A percentile compares a stretch with the other conserved stretches of the same genome.
phyloP scores from a whole-genome alignment of 2,797 vertebrate genomes.

The Liasis olivaceus region DNA sequence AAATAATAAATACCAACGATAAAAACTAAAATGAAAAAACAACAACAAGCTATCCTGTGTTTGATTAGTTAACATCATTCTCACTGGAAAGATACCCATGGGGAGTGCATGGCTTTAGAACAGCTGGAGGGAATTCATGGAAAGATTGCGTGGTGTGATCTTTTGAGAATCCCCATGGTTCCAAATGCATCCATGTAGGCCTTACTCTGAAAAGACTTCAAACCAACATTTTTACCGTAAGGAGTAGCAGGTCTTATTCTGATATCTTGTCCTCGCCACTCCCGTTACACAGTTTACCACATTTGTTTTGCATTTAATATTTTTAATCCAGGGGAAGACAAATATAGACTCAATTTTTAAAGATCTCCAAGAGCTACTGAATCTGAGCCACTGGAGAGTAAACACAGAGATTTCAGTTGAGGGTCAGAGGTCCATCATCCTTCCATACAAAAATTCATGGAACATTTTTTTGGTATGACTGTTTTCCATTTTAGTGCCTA shows the following conservation, averaged over 20 bases:
- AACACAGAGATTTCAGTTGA: not conserved
- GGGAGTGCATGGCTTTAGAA: not conserved
- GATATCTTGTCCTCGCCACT: not conserved
- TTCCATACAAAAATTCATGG: not conserved
- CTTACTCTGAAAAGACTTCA: not conserved
- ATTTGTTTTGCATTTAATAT: not conserved
- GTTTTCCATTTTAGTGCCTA: not conserved
- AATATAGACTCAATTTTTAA: not conserved
- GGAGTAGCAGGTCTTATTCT: not conserved
- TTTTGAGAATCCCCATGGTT: not conserved
- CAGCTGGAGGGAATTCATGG: not conserved
- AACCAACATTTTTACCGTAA: not conserved
- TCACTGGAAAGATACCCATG: not conserved
- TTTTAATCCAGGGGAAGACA: not conserved
- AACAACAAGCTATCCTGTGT: not conserved
- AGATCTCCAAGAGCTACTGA: not conserved
- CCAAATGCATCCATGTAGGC: not conserved
- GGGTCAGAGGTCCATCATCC: not conserved
- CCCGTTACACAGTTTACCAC: not conserved
- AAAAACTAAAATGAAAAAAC: not conserved
- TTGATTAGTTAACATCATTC: constrained; percentile 6
- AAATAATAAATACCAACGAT: constrained; percentile 15
- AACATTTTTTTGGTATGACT: not conserved
- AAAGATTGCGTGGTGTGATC: not conserved
- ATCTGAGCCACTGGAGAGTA: not conserved